Conservation (phyloP, 2,113 vertebrate genomes). For the Callocephalon fimbriatum region DNA sequence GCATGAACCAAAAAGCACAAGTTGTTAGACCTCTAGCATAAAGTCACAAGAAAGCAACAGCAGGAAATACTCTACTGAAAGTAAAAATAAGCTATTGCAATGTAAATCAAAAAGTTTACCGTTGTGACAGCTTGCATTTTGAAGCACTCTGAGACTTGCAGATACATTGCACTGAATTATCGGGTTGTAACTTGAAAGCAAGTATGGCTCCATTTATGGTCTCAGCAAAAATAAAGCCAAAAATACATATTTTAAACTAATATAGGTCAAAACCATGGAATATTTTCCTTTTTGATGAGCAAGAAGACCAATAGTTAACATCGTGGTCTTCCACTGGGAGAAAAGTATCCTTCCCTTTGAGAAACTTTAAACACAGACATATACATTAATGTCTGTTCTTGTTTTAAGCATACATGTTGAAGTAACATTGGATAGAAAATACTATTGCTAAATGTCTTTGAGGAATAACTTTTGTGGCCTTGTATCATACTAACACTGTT, state of each 20-base stretch:
- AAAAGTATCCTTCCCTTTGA: not conserved
- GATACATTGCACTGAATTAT: not conserved
- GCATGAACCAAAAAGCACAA: conserved; percentile 67
- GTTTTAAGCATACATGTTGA: not conserved
- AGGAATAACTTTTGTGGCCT: not conserved
- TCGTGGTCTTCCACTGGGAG: not conserved
- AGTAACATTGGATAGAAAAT: not conserved
- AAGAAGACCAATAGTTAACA: not conserved
- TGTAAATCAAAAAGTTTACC: conserved; percentile 6
- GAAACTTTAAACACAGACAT: not conserved
- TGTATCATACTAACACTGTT: not conserved
- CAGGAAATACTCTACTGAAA: conserved; percentile 45
- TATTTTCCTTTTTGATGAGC: not conserved
- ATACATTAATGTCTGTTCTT: not conserved
- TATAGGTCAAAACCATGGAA: not conserved
- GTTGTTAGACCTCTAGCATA: conserved; percentile 51
- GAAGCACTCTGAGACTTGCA: not conserved
- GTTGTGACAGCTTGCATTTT: not conserved
- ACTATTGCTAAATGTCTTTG: not conserved
- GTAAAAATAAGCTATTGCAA: conserved; percentile 51
- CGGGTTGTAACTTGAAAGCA: not conserved
- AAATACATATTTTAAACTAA: not conserved
- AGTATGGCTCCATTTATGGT: not conserved
- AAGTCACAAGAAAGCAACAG: conserved; percentile 61
- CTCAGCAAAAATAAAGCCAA: not conserved